phyloP scores from a whole-genome alignment of 2,888 invertebrate genomes.

The Epirrhoe tristata region DNA sequence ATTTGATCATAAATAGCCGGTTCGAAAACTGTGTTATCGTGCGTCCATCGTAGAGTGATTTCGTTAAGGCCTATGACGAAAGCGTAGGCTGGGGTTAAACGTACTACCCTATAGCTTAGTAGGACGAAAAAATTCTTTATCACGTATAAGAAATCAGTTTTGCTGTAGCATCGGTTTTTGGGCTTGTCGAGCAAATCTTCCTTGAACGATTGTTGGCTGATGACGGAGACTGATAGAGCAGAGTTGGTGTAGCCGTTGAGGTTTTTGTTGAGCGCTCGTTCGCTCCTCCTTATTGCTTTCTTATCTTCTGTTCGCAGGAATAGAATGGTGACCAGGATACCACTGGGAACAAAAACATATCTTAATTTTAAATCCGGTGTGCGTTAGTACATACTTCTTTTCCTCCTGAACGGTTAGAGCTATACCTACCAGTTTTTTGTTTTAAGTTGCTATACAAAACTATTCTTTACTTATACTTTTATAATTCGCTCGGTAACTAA shows the following conservation, averaged over 20 bases:
- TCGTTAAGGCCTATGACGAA: slow-evolving; percentile 91
- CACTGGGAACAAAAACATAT: slow-evolving; percentile 76
- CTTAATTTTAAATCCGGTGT: no score
- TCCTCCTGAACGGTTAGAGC: no score
- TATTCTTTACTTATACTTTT: neutral
- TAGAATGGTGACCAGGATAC: slow-evolving; percentile 89
- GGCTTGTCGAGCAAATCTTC: slow-evolving; percentile 75
- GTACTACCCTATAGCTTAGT: slow-evolving; percentile 85
- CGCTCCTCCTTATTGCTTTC: slow-evolving; percentile 67
- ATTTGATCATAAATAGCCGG: slow-evolving; percentile 89
- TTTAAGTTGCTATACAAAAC: neutral
- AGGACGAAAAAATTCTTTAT: slow-evolving; percentile 80
- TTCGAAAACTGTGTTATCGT: slow-evolving; percentile 90
- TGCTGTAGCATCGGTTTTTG: slow-evolving; percentile 65
- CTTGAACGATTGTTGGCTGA: slow-evolving; percentile 78
- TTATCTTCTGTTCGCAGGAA: slow-evolving; percentile 88
- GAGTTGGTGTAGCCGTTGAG: slow-evolving; percentile 78
- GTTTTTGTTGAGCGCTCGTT: slow-evolving; percentile 73
- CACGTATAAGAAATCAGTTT: slow-evolving; percentile 68
- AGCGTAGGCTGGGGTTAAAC: slow-evolving; percentile 93
- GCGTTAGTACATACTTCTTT: no score
- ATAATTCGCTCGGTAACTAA: neutral
- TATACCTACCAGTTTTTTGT: no score
- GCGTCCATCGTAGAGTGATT: slow-evolving; percentile 89
- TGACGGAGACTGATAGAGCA: slow-evolving; percentile 72